Evolutionary conservation across 2,113 vertebrate species (phyloP).

Genomic region (Eclectus roratus): DNA sequence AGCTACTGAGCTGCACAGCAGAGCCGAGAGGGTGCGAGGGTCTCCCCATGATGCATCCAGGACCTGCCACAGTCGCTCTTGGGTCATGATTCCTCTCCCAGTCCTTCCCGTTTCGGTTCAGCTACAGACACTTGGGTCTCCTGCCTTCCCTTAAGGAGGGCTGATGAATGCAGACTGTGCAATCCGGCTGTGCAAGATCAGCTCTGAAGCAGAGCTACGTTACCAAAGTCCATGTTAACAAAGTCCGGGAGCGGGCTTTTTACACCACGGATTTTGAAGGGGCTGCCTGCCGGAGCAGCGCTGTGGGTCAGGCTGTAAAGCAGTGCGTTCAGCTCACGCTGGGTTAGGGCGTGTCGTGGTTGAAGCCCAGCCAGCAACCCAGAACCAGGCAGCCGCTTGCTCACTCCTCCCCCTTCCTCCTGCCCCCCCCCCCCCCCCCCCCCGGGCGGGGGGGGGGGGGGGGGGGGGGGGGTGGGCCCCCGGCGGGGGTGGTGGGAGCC

Average conservation of each 20-base stretch:
- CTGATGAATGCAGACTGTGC: background rate
- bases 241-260: background rate
- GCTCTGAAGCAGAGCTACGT: background rate
- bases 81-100: background rate
- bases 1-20: constrained; percentile 33
- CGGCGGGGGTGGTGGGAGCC: too few relatives aligned
- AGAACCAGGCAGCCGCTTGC: too few relatives aligned
- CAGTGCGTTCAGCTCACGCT: rapidly evolving
- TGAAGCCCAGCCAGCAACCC: too few relatives aligned
- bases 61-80: background rate
- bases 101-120: background rate
- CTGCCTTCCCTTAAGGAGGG: background rate
- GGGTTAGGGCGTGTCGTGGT: background rate
- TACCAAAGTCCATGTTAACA: background rate
- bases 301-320: background rate
- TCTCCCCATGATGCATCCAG: background rate
- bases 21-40: background rate
- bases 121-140: background rate
- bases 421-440: too few relatives aligned
- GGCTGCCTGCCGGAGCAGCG: background rate
- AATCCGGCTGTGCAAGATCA: background rate
- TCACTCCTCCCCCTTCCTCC: too few relatives aligned
- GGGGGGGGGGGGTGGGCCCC: too few relatives aligned
- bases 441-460: too few relatives aligned
- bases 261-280: background rate